A percentile compares a stretch with the other conserved stretches of the same genome.
Evolutionary conservation across 2,113 vertebrate genomes (phyloP).

Genomic region (Arenaria interpres): DNA sequence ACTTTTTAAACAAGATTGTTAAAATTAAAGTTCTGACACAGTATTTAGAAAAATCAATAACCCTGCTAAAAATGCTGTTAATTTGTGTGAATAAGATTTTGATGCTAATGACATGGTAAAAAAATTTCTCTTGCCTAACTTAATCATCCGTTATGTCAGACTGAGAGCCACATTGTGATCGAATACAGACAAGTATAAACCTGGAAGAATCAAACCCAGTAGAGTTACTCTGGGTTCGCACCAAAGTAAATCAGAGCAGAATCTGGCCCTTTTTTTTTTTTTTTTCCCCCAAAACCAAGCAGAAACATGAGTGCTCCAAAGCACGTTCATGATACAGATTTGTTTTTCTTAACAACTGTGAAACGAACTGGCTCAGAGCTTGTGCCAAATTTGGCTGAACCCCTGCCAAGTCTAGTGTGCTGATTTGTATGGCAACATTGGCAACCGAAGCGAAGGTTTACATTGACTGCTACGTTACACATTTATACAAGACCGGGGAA

Average conservation of each 20-base stretch:
- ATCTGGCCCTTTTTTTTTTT: background rate
- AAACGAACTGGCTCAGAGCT: slow-evolving; percentile 12
- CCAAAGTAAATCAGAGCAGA: background rate
- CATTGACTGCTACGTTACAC: slow-evolving; percentile 6
- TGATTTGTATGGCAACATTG: slow-evolving; percentile 57
- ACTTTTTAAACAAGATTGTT: background rate
- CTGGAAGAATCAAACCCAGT: background rate
- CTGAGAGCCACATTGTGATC: background rate
- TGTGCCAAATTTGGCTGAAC: slow-evolving; percentile 18
- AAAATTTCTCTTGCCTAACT: background rate
- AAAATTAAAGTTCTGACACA: background rate
- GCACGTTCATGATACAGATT: slow-evolving; percentile 16
- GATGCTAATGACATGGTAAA: background rate
- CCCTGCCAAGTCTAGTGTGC: slow-evolving; percentile 33
- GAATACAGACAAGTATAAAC: background rate
- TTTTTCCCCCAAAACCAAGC: background rate
- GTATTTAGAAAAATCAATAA: background rate
- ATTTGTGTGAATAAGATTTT: background rate
- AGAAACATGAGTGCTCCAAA: background rate
- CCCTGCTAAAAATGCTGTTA: background rate
- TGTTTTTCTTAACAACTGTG: slow-evolving; percentile 54
- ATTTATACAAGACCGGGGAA: background rate
- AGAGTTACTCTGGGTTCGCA: background rate
- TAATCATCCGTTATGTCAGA: background rate
- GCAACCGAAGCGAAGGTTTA: background rate